These are phyloP conservation scores for Dasypus novemcinctus DNA, from an alignment of 2,113 vertebrate genomes.

Conservation along the genomic window DNA sequence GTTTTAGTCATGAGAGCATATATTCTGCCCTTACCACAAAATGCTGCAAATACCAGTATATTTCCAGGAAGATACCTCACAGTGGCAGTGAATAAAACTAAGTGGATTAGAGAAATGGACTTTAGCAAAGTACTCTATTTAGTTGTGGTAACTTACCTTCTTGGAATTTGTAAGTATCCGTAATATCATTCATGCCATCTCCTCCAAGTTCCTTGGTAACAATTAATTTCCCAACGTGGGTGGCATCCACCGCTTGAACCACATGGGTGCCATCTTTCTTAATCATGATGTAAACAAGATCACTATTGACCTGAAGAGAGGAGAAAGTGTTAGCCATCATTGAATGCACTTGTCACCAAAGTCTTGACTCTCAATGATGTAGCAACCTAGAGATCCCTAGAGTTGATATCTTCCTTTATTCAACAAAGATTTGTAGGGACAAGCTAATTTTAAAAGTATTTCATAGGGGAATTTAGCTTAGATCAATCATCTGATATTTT, in stretches of 20 bases:
- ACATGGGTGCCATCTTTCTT: constrained; percentile 87
- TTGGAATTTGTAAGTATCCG: constrained; percentile 92
- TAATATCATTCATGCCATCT: constrained; percentile 88
- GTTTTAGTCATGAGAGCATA: not conserved
- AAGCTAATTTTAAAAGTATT: not conserved
- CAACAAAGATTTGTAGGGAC: not conserved
- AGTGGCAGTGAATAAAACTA: not conserved
- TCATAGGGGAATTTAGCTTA: not conserved
- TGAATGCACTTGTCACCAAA: not conserved
- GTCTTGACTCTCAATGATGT: not conserved
- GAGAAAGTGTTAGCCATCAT: not conserved
- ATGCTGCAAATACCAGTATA: not conserved
- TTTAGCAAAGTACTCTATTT: not conserved
- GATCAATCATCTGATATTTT: not conserved
- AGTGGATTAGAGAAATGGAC: not conserved
- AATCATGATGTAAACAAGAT: constrained; percentile 90
- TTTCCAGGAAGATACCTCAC: not conserved
- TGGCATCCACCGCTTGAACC: constrained; percentile 84
- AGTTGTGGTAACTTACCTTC: constrained; percentile 88
- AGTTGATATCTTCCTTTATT: not conserved
- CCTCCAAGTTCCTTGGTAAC: constrained; percentile 90
- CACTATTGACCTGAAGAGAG: constrained; percentile 92
- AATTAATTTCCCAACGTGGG: constrained; percentile 89
- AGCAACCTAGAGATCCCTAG: not conserved
- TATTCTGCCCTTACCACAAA: not conserved